phyloP scores from a whole-genome alignment of 2,888 invertebrate genomes.

The Drosophila greeni region DNA sequence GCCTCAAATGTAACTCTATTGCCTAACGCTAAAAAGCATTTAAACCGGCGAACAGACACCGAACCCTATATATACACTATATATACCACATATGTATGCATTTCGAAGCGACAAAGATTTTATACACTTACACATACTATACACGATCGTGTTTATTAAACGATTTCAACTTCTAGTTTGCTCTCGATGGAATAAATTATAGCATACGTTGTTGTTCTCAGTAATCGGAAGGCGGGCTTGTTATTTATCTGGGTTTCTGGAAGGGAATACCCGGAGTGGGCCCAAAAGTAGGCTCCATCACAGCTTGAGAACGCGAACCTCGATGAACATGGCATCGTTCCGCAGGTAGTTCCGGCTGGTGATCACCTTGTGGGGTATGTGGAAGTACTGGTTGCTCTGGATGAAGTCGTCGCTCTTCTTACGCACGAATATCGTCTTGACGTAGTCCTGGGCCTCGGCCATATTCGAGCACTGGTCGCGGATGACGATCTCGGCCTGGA shows the following conservation, averaged over 20 bases:
- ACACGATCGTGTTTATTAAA: slow-evolving; percentile 15
- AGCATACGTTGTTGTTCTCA: background rate
- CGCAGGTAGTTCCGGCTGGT: slow-evolving; percentile 75
- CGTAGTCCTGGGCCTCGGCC: slow-evolving; percentile 81
- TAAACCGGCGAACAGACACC: slow-evolving; percentile 26
- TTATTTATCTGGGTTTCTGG: background rate
- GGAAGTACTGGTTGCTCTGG: slow-evolving; percentile 77
- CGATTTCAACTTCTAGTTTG: slow-evolving; percentile 6
- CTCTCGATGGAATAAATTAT: slow-evolving; percentile 32
- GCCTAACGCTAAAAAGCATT: slow-evolving; percentile 30
- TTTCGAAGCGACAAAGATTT: slow-evolving; percentile 5
- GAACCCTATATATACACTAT: slow-evolving; percentile 1
- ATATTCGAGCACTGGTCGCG: slow-evolving; percentile 82
- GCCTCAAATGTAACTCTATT: slow-evolving; percentile 33
- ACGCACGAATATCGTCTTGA: slow-evolving; percentile 82
- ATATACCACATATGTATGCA: slow-evolving; percentile 7
- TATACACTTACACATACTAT: slow-evolving; percentile 15
- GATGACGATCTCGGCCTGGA: slow-evolving; percentile 83
- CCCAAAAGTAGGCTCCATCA: background rate
- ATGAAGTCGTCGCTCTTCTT: slow-evolving; percentile 78
- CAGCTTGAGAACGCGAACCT: slow-evolving; percentile 74
- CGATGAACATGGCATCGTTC: slow-evolving; percentile 77
- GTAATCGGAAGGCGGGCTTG: background rate
- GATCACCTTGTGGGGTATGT: slow-evolving; percentile 77
- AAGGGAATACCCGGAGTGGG: background rate